phyloP scores from a whole-genome alignment of 2,888 invertebrate species.

The Nephrotoma flavescens region DNA sequence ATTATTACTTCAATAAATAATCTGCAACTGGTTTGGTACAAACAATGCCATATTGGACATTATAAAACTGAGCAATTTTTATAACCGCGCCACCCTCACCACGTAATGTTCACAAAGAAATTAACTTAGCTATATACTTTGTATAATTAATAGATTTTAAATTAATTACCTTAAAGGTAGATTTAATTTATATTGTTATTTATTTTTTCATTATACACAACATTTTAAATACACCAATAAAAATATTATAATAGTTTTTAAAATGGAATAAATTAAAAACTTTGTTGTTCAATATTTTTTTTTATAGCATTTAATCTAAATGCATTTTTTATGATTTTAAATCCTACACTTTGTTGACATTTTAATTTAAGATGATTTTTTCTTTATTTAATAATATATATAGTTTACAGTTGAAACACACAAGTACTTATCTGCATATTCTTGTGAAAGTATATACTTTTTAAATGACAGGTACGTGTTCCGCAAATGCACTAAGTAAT shows the following conservation, averaged over 20 bases:
- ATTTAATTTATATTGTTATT: not conserved
- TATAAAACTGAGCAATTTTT: too few relatives aligned
- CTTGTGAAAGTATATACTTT: not conserved
- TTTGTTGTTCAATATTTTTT: not conserved
- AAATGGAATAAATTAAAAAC: not conserved
- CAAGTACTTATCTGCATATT: not conserved
- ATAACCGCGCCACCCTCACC: too few relatives aligned
- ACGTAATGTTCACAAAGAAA: too few relatives aligned
- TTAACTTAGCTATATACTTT: too few relatives aligned
- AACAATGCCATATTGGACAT: too few relatives aligned
- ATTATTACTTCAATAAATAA: too few relatives aligned
- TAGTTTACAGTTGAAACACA: not conserved
- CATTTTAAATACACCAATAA: not conserved
- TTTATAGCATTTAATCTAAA: not conserved
- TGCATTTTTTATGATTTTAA: not conserved
- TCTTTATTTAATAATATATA: not conserved
- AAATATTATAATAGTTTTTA: not conserved
- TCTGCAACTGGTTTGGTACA: too few relatives aligned
- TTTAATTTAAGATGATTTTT: not conserved
- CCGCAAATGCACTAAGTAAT: too few relatives aligned
- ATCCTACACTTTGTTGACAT: not conserved
- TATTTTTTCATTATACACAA: not conserved
- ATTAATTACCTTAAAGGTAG: not conserved
- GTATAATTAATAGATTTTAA: too few relatives aligned
- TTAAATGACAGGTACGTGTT: not conserved